These are phyloP conservation scores for Lepidonotus clava DNA, from an alignment of 2,888 invertebrate species.

Conservation along the genomic window DNA sequence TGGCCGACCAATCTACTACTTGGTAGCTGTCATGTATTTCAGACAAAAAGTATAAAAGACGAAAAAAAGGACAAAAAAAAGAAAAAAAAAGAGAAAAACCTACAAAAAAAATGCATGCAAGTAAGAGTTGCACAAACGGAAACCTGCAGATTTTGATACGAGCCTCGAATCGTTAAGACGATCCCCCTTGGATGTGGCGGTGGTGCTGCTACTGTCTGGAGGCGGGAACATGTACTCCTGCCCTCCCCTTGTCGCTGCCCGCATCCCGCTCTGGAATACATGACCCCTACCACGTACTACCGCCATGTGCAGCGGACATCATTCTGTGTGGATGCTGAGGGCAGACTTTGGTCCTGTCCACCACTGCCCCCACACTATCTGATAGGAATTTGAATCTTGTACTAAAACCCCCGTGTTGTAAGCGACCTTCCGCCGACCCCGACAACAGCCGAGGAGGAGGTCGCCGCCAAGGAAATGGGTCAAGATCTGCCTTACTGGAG, in stretches of 20 bases:
- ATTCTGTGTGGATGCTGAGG: background rate
- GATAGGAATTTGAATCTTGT: background rate
- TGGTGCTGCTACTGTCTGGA: background rate
- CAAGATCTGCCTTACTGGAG: conserved; percentile 40
- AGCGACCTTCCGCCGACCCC: background rate
- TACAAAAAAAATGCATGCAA: conserved; percentile 48
- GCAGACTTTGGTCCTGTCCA: background rate
- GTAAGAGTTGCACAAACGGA: conserved; percentile 50
- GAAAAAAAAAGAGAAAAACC: background rate
- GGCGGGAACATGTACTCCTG: background rate
- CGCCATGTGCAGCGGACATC: background rate
- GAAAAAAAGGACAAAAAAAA: conserved; percentile 18
- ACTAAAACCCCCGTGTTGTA: background rate
- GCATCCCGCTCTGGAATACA: conserved; percentile 29
- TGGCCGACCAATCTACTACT: conserved; percentile 15
- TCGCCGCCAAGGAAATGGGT: background rate
- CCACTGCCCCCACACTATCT: no score
- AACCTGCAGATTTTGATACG: conserved; percentile 54
- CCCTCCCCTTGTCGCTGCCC: no score
- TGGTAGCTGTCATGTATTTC: conserved; percentile 53
- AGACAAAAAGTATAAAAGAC: background rate
- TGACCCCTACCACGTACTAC: conserved; percentile 20
- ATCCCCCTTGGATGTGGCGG: background rate
- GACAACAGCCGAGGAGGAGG: background rate
- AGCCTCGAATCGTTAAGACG: conserved; percentile 2